These are phyloP conservation scores for Bufo gargarizans DNA, from an alignment of 2,113 vertebrate species.

Conservation along the genomic window DNA sequence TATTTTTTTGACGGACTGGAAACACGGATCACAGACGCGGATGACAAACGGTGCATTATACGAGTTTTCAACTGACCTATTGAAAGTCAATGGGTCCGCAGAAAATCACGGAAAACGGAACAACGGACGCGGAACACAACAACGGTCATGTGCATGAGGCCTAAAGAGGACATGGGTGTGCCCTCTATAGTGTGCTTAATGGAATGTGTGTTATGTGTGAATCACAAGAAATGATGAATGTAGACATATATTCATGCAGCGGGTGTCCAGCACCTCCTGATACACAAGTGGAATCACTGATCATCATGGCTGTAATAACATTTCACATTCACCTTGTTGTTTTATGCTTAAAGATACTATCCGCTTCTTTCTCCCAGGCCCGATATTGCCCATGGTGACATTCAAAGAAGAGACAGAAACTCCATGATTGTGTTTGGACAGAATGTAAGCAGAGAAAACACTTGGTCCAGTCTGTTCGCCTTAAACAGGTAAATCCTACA, in stretches of 20 bases:
- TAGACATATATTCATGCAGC: neutral
- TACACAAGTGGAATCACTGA: neutral
- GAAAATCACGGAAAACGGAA: no score
- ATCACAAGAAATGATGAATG: neutral
- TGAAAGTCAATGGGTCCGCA: no score
- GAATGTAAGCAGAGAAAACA: slow-evolving; percentile 71
- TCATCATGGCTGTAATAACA: neutral
- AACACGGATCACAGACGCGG: no score
- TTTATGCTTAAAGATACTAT: neutral
- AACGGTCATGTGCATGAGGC: no score
- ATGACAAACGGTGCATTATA: no score
- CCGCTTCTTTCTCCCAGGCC: slow-evolving; percentile 70
- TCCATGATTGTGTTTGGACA: slow-evolving; percentile 81
- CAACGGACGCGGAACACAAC: no score
- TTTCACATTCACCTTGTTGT: neutral
- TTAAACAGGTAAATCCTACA: slow-evolving; percentile 37
- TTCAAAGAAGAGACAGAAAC: slow-evolving; percentile 76
- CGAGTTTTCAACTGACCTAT: no score
- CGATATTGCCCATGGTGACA: slow-evolving; percentile 69
- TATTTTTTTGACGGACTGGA: no score
- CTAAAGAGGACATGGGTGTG: no score
- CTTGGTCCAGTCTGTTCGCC: slow-evolving; percentile 66
- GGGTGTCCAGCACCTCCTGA: neutral
- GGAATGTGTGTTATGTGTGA: neutral
- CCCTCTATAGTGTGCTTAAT: neutral